Conservation (phyloP, 2,113 vertebrate species). For the Lophotis ruficrista region DNA sequence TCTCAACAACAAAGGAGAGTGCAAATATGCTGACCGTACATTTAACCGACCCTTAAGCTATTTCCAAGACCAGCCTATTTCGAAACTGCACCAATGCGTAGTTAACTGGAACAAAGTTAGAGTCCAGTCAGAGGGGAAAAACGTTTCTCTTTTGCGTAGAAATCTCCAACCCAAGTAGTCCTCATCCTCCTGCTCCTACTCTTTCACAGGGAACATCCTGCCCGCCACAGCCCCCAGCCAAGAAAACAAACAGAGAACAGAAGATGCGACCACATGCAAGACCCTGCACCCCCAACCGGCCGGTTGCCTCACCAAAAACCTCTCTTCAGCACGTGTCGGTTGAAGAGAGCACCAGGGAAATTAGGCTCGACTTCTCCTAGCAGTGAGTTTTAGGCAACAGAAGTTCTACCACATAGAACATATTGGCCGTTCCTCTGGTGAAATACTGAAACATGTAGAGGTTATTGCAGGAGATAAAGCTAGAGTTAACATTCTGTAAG, state of each 20-base stretch:
- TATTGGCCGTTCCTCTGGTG: neutral
- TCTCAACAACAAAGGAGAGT: neutral
- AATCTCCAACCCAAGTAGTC: neutral
- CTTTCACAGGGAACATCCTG: neutral
- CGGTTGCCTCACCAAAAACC: neutral
- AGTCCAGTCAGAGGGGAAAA: neutral
- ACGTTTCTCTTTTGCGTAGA: neutral
- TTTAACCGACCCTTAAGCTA: neutral
- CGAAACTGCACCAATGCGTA: neutral
- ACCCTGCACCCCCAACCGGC: fast-evolving
- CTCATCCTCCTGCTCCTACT: neutral
- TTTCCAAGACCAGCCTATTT: neutral
- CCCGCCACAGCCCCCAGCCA: fast-evolving
- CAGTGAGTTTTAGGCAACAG: neutral
- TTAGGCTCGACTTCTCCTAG: neutral
- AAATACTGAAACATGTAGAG: neutral
- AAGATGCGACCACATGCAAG: fast-evolving
- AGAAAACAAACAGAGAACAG: neutral
- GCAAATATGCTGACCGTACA: neutral
- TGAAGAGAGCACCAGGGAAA: no score
- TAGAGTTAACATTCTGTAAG: neutral
- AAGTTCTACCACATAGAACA: neutral
- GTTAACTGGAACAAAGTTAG: neutral
- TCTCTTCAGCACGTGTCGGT: fast-evolving
- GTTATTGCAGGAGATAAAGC: neutral